Base-by-base conservation (phyloP, 2,797 vertebrate genomes). In the Parambassis ranga region DNA sequence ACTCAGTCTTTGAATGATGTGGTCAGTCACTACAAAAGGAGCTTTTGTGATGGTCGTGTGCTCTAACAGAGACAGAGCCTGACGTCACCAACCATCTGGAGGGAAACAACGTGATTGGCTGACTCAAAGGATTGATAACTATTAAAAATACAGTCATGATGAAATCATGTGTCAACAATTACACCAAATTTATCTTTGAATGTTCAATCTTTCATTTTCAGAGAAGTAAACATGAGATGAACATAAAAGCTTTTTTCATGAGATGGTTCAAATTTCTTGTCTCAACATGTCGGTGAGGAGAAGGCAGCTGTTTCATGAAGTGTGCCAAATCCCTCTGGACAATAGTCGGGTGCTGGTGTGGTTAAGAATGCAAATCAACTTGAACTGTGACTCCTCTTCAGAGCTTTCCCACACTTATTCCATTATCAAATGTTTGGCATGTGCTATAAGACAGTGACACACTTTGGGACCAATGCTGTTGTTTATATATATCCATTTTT, bases 381-480 rank as follows among this genome's bases (percentile, higher is more conserved):
- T 16, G 7, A 49, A 33, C 39, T 46, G 24, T 53, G 51, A 88
- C 87, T 0, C 85, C 89, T 87, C 70, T 90, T 86, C 51, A 87
- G 77, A 46, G 90, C 83, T 68, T 90, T 92, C 0, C 90, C 92
- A 86, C 91, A 91, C 71, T 92, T 85, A 47, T 0, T 18, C 15
- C 7, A 43, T 48, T 38, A 13, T 6, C 13, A 3, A 6, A 8
- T n/a, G 15, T 32, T 22, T 22, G 18, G 3, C 6, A 0, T 11
- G 42, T 28, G 15, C n/a, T 58, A 16, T 4, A 35, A 27, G 23
- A 36, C 26, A 23, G n/a, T 24, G 36, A 9, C 15, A 33, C 6
- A 41, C 75, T 92, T 90, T 22, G 1, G 24, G 11, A 9, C 31
- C 28, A n/a, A 23, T 32, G 22, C 28, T 10, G 22, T 32, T n/a